Conservation (phyloP, 2,113 vertebrate genomes). For the Todiramphus chloris region DNA sequence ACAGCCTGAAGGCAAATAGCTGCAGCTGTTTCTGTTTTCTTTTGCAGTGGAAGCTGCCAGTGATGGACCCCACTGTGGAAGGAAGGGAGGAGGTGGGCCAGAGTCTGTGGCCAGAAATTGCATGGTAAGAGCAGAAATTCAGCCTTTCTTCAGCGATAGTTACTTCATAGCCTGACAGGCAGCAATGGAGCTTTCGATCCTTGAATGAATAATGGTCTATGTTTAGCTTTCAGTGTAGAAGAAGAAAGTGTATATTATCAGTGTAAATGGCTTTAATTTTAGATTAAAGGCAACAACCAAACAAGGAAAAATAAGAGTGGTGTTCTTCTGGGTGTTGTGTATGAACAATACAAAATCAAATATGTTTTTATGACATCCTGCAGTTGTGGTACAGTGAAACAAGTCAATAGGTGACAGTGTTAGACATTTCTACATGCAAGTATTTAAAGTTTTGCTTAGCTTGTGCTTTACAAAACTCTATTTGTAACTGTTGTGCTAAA, state of each 20-base stretch:
- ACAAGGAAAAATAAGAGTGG: background rate
- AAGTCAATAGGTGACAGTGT: background rate
- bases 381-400: background rate
- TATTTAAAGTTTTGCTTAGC: background rate
- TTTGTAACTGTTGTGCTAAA: background rate
- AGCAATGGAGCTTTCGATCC: slow-evolving; percentile 26
- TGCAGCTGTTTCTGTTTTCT: slow-evolving; percentile 24
- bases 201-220: background rate
- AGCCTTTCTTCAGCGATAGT: background rate
- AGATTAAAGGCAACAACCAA: slow-evolving; percentile 21
- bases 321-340: background rate
- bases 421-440: background rate
- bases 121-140: slow-evolving; percentile 11
- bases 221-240: background rate
- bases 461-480: background rate
- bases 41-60: background rate
- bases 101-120: background rate
- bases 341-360: background rate
- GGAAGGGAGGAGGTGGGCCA: background rate
- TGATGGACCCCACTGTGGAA: background rate
- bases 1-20: slow-evolving; percentile 16
- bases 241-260: background rate
- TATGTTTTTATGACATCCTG: background rate
- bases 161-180: background rate
- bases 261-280: background rate